phyloP scores from a whole-genome alignment of 2,113 vertebrate species.

The Perccottus glenii region DNA sequence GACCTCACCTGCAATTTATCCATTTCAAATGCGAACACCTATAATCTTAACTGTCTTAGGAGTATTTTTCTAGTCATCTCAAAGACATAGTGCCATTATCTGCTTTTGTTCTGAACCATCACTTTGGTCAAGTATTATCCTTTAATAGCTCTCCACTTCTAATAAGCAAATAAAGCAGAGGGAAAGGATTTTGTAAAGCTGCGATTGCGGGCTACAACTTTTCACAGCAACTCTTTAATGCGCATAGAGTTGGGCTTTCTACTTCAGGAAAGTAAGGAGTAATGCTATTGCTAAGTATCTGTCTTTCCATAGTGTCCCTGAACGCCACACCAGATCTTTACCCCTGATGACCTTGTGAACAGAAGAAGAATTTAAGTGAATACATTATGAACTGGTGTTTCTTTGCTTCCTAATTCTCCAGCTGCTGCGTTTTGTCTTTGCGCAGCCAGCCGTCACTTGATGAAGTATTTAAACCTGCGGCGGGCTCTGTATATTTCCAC shows the following conservation, averaged over 20 bases:
- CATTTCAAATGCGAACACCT: not conserved
- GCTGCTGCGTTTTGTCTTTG: constrained; percentile 21
- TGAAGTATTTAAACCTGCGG: constrained; percentile 37
- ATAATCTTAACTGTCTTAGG: constrained; percentile 2
- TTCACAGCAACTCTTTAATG: not conserved
- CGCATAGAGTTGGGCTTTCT: not conserved
- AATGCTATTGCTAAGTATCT: constrained; percentile 27
- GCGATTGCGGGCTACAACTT: not conserved
- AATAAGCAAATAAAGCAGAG: not conserved
- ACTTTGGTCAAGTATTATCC: constrained; percentile 1
- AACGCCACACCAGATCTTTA: constrained; percentile 19
- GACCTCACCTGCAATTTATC: too few species aligned
- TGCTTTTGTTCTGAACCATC: not conserved
- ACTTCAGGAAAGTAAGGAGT: not conserved
- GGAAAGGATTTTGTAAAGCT: not conserved
- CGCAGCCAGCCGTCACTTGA: constrained; percentile 31
- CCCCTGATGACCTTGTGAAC: constrained; percentile 4
- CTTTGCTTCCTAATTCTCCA: constrained; percentile 4
- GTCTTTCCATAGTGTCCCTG: constrained; percentile 29
- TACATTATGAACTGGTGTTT: constrained; percentile 11
- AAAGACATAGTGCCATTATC: not conserved
- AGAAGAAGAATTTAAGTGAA: constrained; percentile 3
- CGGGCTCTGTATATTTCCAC: constrained; percentile 51
- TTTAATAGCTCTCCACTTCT: constrained; percentile 2
- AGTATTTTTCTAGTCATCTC: not conserved